Conservation (phyloP, 2,797 vertebrate species). For the Phataginus tricuspis region DNA sequence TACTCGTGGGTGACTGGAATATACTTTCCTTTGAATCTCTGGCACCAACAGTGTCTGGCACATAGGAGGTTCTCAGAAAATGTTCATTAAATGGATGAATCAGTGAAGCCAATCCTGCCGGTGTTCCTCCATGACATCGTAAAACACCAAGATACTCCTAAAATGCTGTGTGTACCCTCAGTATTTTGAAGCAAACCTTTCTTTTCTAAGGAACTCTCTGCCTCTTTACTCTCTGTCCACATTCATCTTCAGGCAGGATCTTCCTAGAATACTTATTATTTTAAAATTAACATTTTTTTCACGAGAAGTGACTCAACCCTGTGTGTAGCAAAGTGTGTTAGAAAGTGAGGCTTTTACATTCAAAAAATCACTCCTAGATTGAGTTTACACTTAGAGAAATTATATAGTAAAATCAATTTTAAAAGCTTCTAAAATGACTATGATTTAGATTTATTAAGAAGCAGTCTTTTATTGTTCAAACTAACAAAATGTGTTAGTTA, state of each 20-base stretch:
- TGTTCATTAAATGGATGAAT: background rate
- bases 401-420: background rate
- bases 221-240: background rate
- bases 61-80: background rate
- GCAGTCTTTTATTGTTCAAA: background rate
- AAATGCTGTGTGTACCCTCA: background rate
- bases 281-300: background rate
- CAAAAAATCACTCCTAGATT: slow-evolving; percentile 11
- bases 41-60: background rate
- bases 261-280: slow-evolving; percentile 13
- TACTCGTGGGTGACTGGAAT: background rate
- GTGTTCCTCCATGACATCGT: background rate
- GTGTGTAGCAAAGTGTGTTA: background rate
- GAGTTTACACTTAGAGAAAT: background rate
- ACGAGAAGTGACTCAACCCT: background rate
- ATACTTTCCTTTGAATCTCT: background rate
- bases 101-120: background rate
- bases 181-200: background rate
- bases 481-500: background rate
- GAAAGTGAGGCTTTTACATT: background rate
- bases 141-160: background rate
- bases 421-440: background rate
- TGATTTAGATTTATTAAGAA: background rate
- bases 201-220: background rate
- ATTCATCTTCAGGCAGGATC: background rate